A percentile compares a stretch with the other conserved stretches of the same genome.
These are phyloP conservation scores for Manis crassicaudata DNA, from an alignment of 2,797 vertebrate genomes.

Conservation along the genomic window DNA sequence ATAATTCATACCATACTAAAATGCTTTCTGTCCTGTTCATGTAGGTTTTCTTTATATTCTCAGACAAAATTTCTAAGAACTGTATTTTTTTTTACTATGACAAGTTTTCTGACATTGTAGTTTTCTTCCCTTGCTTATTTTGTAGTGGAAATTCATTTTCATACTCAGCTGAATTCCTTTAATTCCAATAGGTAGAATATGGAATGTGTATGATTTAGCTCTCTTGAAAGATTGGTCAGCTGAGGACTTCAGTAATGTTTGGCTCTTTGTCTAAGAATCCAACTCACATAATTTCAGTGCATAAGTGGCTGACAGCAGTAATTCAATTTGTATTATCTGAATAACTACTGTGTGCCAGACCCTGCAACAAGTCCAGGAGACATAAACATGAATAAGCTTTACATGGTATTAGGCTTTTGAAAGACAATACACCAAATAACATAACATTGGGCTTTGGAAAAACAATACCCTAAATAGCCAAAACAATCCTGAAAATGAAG, in stretches of 20 bases:
- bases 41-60: not conserved
- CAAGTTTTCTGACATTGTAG: not conserved
- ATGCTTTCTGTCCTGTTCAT: not conserved
- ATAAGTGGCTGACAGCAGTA: not conserved
- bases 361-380: not conserved
- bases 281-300: not conserved
- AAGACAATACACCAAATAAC: not conserved
- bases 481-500: not conserved
- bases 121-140: slow-evolving; percentile 42
- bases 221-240: not conserved
- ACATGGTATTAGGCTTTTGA: not conserved
- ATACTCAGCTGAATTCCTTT: not conserved
- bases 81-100: not conserved
- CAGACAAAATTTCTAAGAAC: slow-evolving; percentile 13
- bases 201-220: not conserved
- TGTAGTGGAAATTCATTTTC: not conserved
- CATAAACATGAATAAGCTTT: not conserved
- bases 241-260: not conserved
- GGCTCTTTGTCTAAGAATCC: not conserved
- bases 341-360: not conserved
- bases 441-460: not conserved
- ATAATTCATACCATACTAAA: not conserved
- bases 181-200: not conserved
- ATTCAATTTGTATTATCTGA: not conserved
- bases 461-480: not conserved